A percentile compares a stretch with the other conserved stretches of the same genome.
Conservation (phyloP, 1,140 invertebrate genomes). For the Lepidurus apus region DNA sequence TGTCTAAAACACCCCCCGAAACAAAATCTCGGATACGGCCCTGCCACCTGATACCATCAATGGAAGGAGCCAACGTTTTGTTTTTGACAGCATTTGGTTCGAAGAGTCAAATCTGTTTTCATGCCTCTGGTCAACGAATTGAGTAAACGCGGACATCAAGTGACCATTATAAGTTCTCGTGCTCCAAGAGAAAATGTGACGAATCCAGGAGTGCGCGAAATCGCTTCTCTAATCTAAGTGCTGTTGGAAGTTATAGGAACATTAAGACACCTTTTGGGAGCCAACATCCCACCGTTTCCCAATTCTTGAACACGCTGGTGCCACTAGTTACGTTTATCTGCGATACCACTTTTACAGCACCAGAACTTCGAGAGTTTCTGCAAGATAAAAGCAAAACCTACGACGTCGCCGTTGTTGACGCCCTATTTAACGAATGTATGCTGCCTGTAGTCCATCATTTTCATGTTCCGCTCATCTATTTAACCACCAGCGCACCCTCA, state of each 20-base stretch:
- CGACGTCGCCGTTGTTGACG: conserved; percentile 42
- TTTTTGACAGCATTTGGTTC: conserved; percentile 58
- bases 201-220: not conserved
- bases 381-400: conserved; percentile 33
- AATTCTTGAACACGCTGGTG: not conserved
- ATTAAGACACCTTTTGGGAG: not conserved
- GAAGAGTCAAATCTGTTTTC: conserved; percentile 62
- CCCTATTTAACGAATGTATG: conserved; percentile 40
- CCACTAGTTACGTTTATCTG: not conserved
- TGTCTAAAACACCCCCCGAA: too few species aligned
- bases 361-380: conserved; percentile 14
- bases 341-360: not conserved
- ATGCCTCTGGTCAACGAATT: conserved; percentile 58
- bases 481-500: conserved; percentile 34
- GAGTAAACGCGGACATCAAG: conserved; percentile 56
- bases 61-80: conserved; percentile 50
- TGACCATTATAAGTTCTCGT: conserved; percentile 59
- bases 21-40: too few species aligned
- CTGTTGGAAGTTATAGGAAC: not conserved
- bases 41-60: not conserved
- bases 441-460: conserved; percentile 46
- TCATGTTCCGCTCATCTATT: conserved; percentile 54
- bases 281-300: too few species aligned
- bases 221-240: not conserved
- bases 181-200: not conserved